phyloP scores from a whole-genome alignment of 2,113 vertebrate species.

The Puma concolor region DNA sequence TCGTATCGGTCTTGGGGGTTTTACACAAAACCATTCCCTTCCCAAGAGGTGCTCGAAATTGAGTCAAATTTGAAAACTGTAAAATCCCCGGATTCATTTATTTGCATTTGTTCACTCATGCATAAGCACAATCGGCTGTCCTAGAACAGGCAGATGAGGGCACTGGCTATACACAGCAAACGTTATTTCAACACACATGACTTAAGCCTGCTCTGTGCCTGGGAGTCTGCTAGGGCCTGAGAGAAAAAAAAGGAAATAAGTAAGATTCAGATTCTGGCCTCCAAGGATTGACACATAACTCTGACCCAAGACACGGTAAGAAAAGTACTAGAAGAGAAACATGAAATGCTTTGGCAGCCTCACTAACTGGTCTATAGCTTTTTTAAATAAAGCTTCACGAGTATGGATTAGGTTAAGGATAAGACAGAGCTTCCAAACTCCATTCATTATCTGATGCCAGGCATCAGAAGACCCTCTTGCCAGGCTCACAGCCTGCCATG shows the following conservation, averaged over 20 bases:
- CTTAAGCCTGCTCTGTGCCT: neutral
- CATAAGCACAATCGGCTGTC: neutral
- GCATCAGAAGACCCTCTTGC: neutral
- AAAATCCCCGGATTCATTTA: constrained; percentile 76
- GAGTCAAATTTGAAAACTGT: constrained; percentile 69
- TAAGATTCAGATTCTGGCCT: neutral
- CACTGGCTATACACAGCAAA: neutral
- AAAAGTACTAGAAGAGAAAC: neutral
- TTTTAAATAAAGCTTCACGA: neutral
- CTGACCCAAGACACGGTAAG: neutral
- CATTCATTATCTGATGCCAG: neutral
- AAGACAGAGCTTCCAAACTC: neutral
- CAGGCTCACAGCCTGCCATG: neutral
- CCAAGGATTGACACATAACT: neutral
- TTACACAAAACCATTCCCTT: constrained; percentile 30
- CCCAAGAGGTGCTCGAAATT: constrained; percentile 36
- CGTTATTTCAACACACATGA: neutral
- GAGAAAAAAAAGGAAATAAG: neutral
- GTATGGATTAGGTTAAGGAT: neutral
- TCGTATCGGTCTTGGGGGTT: constrained; percentile 6
- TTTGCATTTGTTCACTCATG: constrained; percentile 61
- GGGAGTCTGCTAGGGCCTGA: neutral
- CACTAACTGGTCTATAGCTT: neutral
- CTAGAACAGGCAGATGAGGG: neutral
- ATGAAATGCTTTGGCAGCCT: neutral